Percentiles rank a stretch among this genome's conserved stretches.
These are phyloP conservation scores for Oxyura jamaicensis DNA, from an alignment of 2,113 vertebrate genomes.

Conservation along the genomic window DNA sequence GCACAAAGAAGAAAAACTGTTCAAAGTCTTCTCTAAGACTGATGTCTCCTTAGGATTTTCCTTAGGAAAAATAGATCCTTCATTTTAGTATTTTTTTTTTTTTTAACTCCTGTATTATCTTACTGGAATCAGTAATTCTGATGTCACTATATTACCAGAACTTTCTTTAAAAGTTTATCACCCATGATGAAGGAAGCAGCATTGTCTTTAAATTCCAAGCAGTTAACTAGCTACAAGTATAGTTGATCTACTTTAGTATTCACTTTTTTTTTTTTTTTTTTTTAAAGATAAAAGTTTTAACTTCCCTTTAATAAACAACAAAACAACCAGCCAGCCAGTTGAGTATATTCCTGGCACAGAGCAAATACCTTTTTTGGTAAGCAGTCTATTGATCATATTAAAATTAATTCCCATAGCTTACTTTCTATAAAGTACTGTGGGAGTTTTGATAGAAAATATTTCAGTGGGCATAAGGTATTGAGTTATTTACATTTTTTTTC, in stretches of 20 bases:
- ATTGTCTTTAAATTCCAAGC: neutral
- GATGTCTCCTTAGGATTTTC: neutral
- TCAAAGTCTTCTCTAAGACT: neutral
- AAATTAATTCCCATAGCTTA: conserved; percentile 13
- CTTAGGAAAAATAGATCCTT: neutral
- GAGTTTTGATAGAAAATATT: neutral
- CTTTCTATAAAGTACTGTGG: neutral
- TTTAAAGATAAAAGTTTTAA: neutral
- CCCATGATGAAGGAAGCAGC: neutral
- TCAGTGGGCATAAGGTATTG: neutral
- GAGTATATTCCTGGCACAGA: neutral
- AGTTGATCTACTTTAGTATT: neutral
- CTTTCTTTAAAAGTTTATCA: neutral
- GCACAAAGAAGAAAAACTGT: neutral
- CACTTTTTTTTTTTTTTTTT: neutral
- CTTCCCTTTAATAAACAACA: neutral
- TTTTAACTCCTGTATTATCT: neutral
- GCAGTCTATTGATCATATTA: conserved; percentile 12
- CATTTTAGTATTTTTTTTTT: too few relatives aligned
- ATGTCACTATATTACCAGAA: neutral
- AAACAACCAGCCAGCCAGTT: neutral
- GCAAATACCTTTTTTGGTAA: neutral
- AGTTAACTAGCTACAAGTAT: neutral
- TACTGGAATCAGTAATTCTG: neutral
- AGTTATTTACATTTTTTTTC: neutral